These are phyloP conservation scores for Dolichotis patagonum DNA, from an alignment of 2,113 vertebrate species.

Conservation along the genomic window DNA sequence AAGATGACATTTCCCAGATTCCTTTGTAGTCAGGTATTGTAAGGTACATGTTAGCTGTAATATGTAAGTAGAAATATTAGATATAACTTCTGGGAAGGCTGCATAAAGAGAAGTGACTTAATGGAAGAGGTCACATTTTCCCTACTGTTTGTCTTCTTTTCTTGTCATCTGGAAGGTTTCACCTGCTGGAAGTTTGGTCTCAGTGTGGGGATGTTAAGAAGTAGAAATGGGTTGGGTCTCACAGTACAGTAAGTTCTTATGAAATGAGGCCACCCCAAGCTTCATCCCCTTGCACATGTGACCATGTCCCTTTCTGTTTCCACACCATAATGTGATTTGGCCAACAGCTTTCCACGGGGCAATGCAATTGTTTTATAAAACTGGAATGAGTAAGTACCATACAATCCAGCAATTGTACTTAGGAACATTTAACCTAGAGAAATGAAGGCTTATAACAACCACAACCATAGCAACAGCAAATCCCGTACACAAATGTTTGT, in stretches of 20 bases:
- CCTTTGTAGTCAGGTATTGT: neutral
- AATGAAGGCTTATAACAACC: neutral
- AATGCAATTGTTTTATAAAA: conserved; percentile 7
- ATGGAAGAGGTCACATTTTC: neutral
- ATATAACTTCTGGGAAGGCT: neutral
- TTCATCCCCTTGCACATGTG: neutral
- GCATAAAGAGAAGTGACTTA: neutral
- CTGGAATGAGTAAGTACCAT: neutral
- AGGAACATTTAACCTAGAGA: neutral
- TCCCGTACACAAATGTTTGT: neutral
- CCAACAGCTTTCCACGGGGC: neutral
- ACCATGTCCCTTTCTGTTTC: neutral
- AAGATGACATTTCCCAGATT: neutral
- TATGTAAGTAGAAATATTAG: neutral
- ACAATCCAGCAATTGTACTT: neutral
- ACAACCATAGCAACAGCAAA: neutral
- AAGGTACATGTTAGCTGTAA: neutral
- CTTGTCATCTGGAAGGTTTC: neutral
- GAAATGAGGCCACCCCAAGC: neutral
- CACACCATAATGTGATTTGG: neutral
- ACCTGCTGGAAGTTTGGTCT: neutral
- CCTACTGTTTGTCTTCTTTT: neutral
- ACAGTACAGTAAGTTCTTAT: neutral
- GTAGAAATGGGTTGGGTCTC: neutral
- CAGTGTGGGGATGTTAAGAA: neutral